phyloP scores from a whole-genome alignment of 1,140 invertebrate genomes.

The Bombus impatiens region DNA sequence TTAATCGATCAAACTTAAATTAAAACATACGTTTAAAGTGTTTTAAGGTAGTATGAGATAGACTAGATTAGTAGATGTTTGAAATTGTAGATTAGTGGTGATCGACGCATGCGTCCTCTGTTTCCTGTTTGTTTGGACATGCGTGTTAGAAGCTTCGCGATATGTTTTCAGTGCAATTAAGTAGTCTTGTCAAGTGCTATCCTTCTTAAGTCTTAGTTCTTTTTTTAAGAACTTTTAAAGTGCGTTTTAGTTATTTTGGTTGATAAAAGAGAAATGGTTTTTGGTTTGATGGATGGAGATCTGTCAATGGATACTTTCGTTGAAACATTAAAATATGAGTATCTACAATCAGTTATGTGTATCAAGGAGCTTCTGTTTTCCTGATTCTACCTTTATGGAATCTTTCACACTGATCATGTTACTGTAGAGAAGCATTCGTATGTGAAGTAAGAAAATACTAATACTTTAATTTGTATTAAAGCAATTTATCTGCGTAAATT shows the following conservation, averaged over 20 bases:
- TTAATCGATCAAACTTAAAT: not conserved
- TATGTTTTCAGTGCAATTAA: not conserved
- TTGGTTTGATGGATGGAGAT: not conserved
- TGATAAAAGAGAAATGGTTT: not conserved
- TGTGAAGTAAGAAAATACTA: too few species aligned
- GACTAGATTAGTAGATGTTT: not conserved
- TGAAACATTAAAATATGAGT: not conserved
- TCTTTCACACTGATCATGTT: not conserved
- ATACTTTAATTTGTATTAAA: not conserved
- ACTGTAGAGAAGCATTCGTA: not conserved
- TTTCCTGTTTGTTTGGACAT: not conserved
- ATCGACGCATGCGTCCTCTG: not conserved
- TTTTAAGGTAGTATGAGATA: not conserved
- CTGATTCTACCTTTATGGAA: not conserved
- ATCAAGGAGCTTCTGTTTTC: not conserved
- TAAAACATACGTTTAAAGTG: not conserved
- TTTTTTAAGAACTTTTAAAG: not conserved
- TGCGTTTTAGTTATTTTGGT: too few species aligned
- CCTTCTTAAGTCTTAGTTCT: not conserved
- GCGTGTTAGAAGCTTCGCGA: not conserved
- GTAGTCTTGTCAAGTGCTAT: not conserved
- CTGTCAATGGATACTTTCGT: not conserved
- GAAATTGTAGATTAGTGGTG: not conserved
- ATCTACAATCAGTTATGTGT: not conserved
- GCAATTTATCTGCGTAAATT: not conserved